Base-by-base conservation (phyloP, 1,140 invertebrate species). In the Macrostomum lignano region DNA sequence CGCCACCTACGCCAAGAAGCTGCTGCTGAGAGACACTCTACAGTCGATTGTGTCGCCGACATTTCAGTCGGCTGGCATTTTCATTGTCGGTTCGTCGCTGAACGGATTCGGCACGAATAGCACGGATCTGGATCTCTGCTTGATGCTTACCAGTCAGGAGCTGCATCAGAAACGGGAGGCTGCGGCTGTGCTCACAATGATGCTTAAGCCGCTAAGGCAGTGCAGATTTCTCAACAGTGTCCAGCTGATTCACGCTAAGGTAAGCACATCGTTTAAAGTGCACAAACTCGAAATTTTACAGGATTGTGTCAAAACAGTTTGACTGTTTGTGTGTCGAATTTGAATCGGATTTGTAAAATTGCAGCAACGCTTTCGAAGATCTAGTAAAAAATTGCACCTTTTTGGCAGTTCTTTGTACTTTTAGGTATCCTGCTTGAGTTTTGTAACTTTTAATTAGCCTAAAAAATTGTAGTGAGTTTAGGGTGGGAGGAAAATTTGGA, bases 71-170 rank as follows among this genome's bases (percentile, higher is more conserved):
- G 21, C 24, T 44, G 52, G 72, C 33, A 60, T 94, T 24, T 84
- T 75, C 54, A 64, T 94, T 49, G 82, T 93, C 36, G 86, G 86
- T 0, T 94, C 84, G 1, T 91, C 82, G 15, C 73, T 91, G 62
- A 86, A 74, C 42, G 84, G 84, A 11, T 86, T 94, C 61, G 82
- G 76, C 3, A 71, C 71, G 26, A 68, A 78, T 47, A 65, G 62
- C 25, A 86, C 78, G 39, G 84, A 94, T 58, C 73, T 93, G 46
- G 86, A 96, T 57, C 72, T 94, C 60, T 94, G 84, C 56, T 65
- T 96, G 33, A 63, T 66, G 82, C 36, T 65, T 70, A 39, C 65
- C 9, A 28, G 26, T 28, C 15, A 28, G 19, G 26, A 71, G 52
- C 58, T 72, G 40, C 71, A 74, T 53, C 69, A 70, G 46, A 64